These are phyloP conservation scores for Brachionus rotundiformis DNA, from an alignment of 1,140 invertebrate species.

Conservation along the genomic window DNA sequence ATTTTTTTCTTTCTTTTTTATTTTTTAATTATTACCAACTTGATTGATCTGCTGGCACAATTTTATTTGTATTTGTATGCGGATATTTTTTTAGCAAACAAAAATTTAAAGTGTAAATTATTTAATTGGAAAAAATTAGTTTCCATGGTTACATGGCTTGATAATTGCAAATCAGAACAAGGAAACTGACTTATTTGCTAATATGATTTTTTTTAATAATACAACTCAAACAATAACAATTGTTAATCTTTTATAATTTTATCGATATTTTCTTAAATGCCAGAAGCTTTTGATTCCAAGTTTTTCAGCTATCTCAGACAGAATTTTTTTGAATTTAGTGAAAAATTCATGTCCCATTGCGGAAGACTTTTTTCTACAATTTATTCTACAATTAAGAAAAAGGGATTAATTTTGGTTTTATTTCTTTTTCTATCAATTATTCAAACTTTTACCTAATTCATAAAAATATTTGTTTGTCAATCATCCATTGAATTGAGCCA, in stretches of 20 bases:
- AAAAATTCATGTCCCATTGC: too few relatives aligned
- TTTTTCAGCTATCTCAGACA: neutral
- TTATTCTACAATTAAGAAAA: too few relatives aligned
- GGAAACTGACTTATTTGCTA: neutral
- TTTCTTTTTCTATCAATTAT: too few relatives aligned
- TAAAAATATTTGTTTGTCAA: too few relatives aligned
- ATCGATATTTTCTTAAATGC: slow-evolving; percentile 21
- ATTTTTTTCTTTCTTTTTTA: neutral
- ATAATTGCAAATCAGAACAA: neutral
- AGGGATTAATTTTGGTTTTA: too few relatives aligned
- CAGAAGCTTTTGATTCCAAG: neutral
- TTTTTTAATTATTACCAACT: neutral
- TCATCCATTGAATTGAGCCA: too few relatives aligned
- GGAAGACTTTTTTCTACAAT: too few relatives aligned
- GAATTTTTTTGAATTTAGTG: too few relatives aligned
- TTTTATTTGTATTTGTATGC: neutral
- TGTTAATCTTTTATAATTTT: slow-evolving; percentile 12
- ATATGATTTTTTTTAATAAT: neutral
- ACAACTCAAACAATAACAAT: neutral
- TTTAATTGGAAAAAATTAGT: neutral
- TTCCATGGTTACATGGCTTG: neutral
- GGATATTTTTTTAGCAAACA: neutral
- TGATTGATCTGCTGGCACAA: neutral
- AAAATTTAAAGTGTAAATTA: neutral
- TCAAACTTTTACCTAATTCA: too few relatives aligned